Base-by-base conservation (phyloP, 1,140 invertebrate genomes). In the Drosophila nannoptera region DNA sequence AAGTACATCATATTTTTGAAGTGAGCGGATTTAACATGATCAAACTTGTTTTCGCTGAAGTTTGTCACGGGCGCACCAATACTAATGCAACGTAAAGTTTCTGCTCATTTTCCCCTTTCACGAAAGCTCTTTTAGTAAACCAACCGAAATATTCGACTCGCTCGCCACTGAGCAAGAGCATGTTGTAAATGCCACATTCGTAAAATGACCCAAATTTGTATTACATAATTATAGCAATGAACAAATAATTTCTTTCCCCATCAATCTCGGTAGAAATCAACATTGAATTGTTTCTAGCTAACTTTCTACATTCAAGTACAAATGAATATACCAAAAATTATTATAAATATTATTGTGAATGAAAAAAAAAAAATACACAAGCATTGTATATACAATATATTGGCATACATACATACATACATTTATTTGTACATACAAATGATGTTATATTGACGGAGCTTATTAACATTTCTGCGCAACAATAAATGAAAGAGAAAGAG, bases 121-220 rank as follows among this genome's bases (percentile, higher is more conserved):
- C 80, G 73, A 86, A 86, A 84, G 80, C 81, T 84, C 73, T 80
- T 78, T 80, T 67, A 66, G 54, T 58, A 74, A 83, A 78, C 69
- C 80, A 69, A 71, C 62, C 58, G 74, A 78, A 78, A 80, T 81
- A 73, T 75, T 77, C 73, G 40, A 43, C 40, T 43, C 40, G 40
- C 40, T 54, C 45, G 76, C 31, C 50, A 55, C 73, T 72, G 78
- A 84, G 29, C 45, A 29, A 68, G 78, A 84, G 29, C 45, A 29
- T 60, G 67, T 66, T 78, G 78, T 83, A 82, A 82, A 82, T 82
- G 75, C 75, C 82, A 86, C 73, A 81, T 73, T 86, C 81, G 76
- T 81, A 77, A 86, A 86, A 76, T 86, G 81, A 86, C 81, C 81
- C 77, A 86, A 86, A 86, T 86, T 86, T 86, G 70, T 75, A 81